Evolutionary conservation across 2,888 invertebrate species (phyloP).

Genomic region (Rhamphomyia laevipes): DNA sequence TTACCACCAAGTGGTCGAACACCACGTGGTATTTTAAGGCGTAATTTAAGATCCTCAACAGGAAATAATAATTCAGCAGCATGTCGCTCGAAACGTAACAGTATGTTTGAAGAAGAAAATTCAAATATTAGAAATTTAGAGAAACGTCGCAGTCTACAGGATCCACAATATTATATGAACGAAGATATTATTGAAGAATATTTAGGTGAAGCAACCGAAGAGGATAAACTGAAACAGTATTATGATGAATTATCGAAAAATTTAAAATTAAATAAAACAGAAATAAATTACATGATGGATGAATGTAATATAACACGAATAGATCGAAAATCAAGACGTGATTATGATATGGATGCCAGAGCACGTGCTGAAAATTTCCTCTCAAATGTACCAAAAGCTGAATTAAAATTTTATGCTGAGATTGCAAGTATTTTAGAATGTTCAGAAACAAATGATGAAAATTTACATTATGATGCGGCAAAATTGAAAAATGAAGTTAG

Average conservation of each 20-base stretch:
- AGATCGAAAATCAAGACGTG: slow-evolving; percentile 1
- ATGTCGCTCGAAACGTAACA: slow-evolving; percentile 53
- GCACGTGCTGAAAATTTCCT: slow-evolving; percentile 35
- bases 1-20: slow-evolving; percentile 57
- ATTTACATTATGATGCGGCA: slow-evolving; percentile 32
- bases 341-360: slow-evolving; percentile 30
- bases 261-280: slow-evolving; percentile 10
- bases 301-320: background rate
- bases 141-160: slow-evolving; percentile 64
- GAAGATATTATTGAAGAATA: slow-evolving; percentile 25
- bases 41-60: slow-evolving; percentile 25
- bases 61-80: slow-evolving; percentile 17
- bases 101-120: slow-evolving; percentile 59
- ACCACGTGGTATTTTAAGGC: slow-evolving; percentile 32
- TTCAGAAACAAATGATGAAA: slow-evolving; percentile 25
- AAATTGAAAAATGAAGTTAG: slow-evolving; percentile 38
- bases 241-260: slow-evolving; percentile 28
- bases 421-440: slow-evolving; percentile 36
- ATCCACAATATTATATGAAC: slow-evolving; percentile 48
- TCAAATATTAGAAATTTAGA: slow-evolving; percentile 39
- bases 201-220: slow-evolving; percentile 22
- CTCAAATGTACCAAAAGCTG: slow-evolving; percentile 34
- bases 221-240: slow-evolving; percentile 18
- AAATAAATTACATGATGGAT: slow-evolving; percentile 12
- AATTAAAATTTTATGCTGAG: slow-evolving; percentile 38